A percentile compares a stretch with the other conserved stretches of the same genome.
phyloP scores from a whole-genome alignment of 2,113 vertebrate genomes.

The Rhabdomys dilectus region DNA sequence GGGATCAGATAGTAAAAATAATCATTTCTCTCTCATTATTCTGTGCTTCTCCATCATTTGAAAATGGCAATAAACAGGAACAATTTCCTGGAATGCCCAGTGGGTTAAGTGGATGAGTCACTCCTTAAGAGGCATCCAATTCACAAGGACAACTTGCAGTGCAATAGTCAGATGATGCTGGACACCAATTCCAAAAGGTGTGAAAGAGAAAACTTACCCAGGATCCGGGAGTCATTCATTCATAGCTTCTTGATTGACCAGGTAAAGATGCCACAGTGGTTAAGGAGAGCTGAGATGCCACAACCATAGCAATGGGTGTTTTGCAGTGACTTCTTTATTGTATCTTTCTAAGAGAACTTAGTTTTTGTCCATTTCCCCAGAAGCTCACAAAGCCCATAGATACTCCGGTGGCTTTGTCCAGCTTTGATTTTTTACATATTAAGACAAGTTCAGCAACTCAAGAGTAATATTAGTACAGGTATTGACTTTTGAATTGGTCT shows the following conservation, averaged over 20 bases:
- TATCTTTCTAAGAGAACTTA: background rate
- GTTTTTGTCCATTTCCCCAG: background rate
- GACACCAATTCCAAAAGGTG: slow-evolving; percentile 13
- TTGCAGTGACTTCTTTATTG: background rate
- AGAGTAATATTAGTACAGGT: background rate
- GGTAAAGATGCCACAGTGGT: background rate
- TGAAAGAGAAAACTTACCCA: slow-evolving; percentile 26
- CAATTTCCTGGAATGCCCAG: slow-evolving; percentile 72
- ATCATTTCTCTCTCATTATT: slow-evolving; percentile 69
- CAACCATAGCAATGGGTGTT: background rate
- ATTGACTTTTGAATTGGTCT: background rate
- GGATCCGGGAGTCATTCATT: slow-evolving; percentile 20
- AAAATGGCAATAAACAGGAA: slow-evolving; percentile 66
- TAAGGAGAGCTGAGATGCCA: background rate
- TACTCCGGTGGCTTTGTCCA: background rate
- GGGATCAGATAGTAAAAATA: slow-evolving; percentile 67
- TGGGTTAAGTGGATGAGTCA: slow-evolving; percentile 72
- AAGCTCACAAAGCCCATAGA: background rate
- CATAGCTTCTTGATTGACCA: background rate
- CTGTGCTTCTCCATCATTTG: slow-evolving; percentile 63
- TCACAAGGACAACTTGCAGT: slow-evolving; percentile 56
- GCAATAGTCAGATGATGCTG: slow-evolving; percentile 9
- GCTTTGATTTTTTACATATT: slow-evolving; percentile 5
- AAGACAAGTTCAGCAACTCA: background rate
- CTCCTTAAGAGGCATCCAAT: slow-evolving; percentile 15